Conservation (phyloP, 2,113 vertebrate species). For the Odobenus rosmarus region DNA sequence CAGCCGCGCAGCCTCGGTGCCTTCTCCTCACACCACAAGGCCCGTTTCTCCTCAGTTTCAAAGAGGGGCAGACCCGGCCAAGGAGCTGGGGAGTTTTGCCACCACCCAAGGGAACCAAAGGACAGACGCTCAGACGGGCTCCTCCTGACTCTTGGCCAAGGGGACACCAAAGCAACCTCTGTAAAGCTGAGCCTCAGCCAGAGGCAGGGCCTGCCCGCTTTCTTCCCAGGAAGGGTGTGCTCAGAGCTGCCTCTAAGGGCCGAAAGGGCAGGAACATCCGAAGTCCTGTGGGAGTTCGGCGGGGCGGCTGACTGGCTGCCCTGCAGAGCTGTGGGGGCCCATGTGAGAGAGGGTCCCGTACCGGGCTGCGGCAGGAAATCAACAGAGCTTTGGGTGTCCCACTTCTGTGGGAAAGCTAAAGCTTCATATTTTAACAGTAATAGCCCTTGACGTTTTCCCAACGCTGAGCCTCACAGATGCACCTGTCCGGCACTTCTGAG, state of each 20-base stretch:
- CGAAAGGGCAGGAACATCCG: neutral
- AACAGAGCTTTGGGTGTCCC: slow-evolving; percentile 19
- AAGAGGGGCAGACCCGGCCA: neutral
- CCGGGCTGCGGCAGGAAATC: neutral
- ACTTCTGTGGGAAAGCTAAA: slow-evolving; percentile 41
- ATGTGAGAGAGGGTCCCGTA: neutral
- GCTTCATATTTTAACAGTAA: slow-evolving; percentile 37
- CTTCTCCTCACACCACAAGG: neutral
- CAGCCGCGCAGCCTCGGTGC: neutral
- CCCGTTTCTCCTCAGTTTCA: neutral
- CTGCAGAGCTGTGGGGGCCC: neutral
- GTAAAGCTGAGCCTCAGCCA: neutral
- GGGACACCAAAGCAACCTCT: neutral
- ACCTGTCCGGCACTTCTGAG: neutral
- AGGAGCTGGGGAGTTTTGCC: neutral
- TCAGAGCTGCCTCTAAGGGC: neutral
- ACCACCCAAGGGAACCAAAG: neutral
- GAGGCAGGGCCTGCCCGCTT: neutral
- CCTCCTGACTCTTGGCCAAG: neutral
- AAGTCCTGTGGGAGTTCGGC: neutral
- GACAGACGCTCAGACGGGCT: neutral
- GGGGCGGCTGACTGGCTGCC: neutral
- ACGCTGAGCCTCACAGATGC: neutral
- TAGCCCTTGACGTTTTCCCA: slow-evolving; percentile 69
- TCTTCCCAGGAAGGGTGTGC: neutral